Percentiles rank a stretch among this genome's conserved stretches.
phyloP scores from a whole-genome alignment of 2,113 vertebrate species.

The Melanotaenia duboulayi region DNA sequence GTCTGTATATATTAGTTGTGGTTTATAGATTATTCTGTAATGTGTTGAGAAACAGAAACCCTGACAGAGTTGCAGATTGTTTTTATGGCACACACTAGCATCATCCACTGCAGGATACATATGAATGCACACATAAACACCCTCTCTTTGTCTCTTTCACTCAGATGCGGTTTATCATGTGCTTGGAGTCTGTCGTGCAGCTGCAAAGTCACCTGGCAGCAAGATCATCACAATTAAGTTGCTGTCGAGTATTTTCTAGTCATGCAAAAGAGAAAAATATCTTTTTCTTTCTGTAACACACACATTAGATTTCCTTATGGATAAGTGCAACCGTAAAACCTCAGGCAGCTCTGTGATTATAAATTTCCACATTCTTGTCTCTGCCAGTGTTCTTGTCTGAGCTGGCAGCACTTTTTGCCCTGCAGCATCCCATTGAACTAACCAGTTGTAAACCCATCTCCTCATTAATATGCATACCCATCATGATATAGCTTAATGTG shows the following conservation, averaged over 20 bases:
- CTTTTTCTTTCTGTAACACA: conserved; percentile 25
- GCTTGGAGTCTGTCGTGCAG: conserved; percentile 29
- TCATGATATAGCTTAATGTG: background rate
- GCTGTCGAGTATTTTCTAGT: conserved; percentile 20
- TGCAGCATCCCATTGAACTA: conserved; percentile 22
- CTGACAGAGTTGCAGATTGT: conserved; percentile 55
- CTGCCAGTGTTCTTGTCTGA: conserved; percentile 54
- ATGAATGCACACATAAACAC: conserved; percentile 5
- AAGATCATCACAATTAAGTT: conserved; percentile 54
- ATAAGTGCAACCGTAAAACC: conserved; percentile 56
- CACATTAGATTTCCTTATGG: conserved; percentile 31
- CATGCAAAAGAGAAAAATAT: conserved; percentile 10
- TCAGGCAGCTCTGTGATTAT: conserved; percentile 64
- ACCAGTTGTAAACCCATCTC: conserved; percentile 21
- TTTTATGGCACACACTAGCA: background rate
- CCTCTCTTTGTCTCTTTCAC: background rate
- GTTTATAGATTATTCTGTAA: conserved; percentile 49
- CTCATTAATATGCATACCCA: conserved; percentile 26
- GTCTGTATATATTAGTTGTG: conserved; percentile 41
- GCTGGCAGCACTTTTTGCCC: conserved; percentile 37
- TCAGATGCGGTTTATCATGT: conserved; percentile 16
- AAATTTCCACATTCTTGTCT: conserved; percentile 54
- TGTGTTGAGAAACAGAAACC: conserved; percentile 52
- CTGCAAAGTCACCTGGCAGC: conserved; percentile 64
- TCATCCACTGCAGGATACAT: background rate